phyloP scores from a whole-genome alignment of 1,140 invertebrate genomes.

The Manduca sexta region DNA sequence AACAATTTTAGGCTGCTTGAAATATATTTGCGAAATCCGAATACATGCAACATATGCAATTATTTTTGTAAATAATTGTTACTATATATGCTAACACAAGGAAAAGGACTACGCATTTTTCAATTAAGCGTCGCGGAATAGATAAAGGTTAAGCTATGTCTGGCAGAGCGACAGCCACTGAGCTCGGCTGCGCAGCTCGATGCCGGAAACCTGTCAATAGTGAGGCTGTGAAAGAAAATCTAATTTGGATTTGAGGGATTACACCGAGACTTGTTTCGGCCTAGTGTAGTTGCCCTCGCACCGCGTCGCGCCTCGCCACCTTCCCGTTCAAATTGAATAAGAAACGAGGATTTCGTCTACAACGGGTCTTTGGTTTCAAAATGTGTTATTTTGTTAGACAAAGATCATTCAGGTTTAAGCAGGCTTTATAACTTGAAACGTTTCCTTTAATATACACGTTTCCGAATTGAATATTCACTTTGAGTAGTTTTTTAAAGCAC shows the following conservation, averaged over 20 bases:
- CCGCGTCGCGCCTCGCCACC: conserved; percentile 17
- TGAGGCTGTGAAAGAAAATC: conserved; percentile 64
- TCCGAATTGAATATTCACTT: too few species aligned
- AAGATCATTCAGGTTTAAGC: too few species aligned
- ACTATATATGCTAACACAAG: neutral
- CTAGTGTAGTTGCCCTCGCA: conserved; percentile 40
- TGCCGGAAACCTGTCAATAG: conserved; percentile 53
- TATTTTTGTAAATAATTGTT: neutral
- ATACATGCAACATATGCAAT: neutral
- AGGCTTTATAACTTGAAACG: too few species aligned
- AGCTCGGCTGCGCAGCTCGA: conserved; percentile 12
- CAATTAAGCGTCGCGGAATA: conserved; percentile 33
- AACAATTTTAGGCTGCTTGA: too few species aligned
- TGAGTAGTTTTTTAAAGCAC: too few species aligned
- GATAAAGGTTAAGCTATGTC: conserved; percentile 35
- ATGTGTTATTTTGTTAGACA: conserved; percentile 9
- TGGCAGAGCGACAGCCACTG: conserved; percentile 16
- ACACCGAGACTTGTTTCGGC: conserved; percentile 61
- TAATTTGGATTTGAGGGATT: conserved; percentile 71
- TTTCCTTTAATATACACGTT: too few species aligned
- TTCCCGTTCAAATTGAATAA: conserved; percentile 52
- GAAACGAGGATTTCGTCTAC: conserved; percentile 32
- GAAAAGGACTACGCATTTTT: conserved; percentile 29
- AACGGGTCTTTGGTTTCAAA: conserved; percentile 28
- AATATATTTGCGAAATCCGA: too few species aligned